Evolutionary conservation across 2,888 invertebrate genomes (phyloP), one percentile per base, ranked within the genome.

Genomic region (Spilosoma lubricipeda): DNA sequence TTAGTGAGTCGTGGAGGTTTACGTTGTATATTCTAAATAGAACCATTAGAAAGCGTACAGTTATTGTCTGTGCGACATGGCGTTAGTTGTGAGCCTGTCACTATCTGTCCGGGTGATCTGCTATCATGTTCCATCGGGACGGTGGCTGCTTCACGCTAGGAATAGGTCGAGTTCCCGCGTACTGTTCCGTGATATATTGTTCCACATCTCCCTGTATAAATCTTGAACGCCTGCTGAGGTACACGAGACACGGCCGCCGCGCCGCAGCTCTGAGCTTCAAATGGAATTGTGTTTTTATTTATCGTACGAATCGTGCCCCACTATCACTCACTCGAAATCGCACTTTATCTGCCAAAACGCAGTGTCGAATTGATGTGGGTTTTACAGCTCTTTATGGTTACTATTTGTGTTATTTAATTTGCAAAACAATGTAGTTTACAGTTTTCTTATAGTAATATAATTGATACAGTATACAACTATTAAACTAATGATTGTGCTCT

Each of bases 211-310:
- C 90, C 90, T 92, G 90, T 94, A 95, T 95, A 95, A 95, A 95
- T 95, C 95, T 94, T 93, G 95, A 93, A 91, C 94, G 94, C 95
- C 95, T 94, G 95, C 95, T 95, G 95, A 94, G 95, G 95, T 95
- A 95, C 95, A 95, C 93, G 95, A 90, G 93, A 93, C 94, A 90
- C 90, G 91, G 92, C 92, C 93, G 93, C 92, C 90, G 93, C 92
- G 90, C 92, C 92, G 90, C 94, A 92, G 90, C 92, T 88, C 89
- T 90, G 90, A 89, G 93, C 93, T 92, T 94, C 94, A 94, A 95
- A 95, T 95, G 94, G 95, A 95, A 95, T 95, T 95, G 94, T 95
- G 93, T 95, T 95, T 95, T 95, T 95, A 95, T 95, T 95, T 95
- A 95, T 95, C 94, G 95, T 94, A 93, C 94, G 94, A 95, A 95